Base-by-base conservation (phyloP, 2,797 vertebrate genomes). In the Euthynnus affinis region DNA sequence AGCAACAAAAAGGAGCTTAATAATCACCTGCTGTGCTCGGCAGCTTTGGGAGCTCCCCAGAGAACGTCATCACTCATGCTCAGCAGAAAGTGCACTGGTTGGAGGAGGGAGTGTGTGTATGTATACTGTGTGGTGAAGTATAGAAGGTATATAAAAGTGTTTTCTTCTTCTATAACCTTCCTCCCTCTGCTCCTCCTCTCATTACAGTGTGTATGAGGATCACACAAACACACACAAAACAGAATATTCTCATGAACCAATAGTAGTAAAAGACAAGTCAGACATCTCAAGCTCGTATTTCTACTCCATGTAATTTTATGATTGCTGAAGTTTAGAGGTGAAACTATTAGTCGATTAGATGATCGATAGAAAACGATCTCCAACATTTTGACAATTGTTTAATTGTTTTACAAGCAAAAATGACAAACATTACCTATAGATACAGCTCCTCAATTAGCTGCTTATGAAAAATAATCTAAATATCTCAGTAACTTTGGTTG, bases 21-120 rank as follows among this genome's bases (percentile, higher is more conserved):
- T 86, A 85, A 82, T 91, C 80, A 73, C 72, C 72, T 88, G 86
- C 91, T 89, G 86, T 61, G 87, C 84, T 91, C 81, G 32, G 81
- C 87, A 89, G 69, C 78, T 92, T 86, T 71, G 74, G 78, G 53
- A 73, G 63, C 69, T 84, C 85, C 87, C 74, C 73, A 62, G 86
- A 89, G 90, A 70, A 58, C 40, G 23, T 84, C 81, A 78, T 82
- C 12, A 15, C 64, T 84, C 25, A 4, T 57, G 62, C 69, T 93
- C 92, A 91, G 92, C 90, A 91, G 74, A 86, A 91, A 88, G 53
- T 61, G 48, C 2, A 44, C 34, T 13, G 49, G 55, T 59, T 73
- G 63, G 55, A 52, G 23, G 44, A 40, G 53, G 46, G 49, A 34
- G 27, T 61, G 57, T 55, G 8, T 58, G 40, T 52, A 49, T n/a